Base-by-base conservation (phyloP, 2,113 vertebrate species). In the Hyla sarda region DNA sequence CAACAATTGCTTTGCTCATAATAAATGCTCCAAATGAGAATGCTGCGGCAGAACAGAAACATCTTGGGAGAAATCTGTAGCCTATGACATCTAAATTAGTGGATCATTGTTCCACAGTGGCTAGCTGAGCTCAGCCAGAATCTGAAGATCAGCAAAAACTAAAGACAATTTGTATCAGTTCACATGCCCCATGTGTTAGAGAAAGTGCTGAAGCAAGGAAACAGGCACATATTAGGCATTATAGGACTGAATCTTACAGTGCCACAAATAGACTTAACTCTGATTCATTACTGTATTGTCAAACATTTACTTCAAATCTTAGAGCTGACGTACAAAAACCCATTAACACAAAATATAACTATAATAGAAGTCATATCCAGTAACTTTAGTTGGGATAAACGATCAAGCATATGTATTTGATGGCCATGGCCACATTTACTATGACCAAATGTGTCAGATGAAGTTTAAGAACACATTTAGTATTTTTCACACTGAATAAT, bases 61-160 rank as follows among this genome's bases (percentile, higher is more conserved):
- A 82, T 71, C 81, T 23, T 82, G 65, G 62, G 81, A 52, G 47
- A 82, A 71, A 82, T 82, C 81, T 72, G 41, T 82, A 72, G 62
- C 28, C 81, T 82, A 32, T 82, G 81, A 69, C 62, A 82, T 82
- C 41, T 67, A 69, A 67, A 52, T 34, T 82, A 72, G 81, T 52
- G 45, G 60, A 34, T 82, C 47, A 71, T 52, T 82, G 81, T 82
- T 71, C 62, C 62, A 82, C 13, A 32, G 47, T 82, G 65, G 60
- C 65, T 71, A 71, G 81, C 81, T 71, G 65, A 54, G 67, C 69
- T 82, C 65, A 71, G 62, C 30, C 28, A 54, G 21, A 82, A 54
- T 82, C 62, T 34, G 47, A 25, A 82, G 47, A 71, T 71, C 65
- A 82, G 62, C 65, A 32, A 54, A 67, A 82, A 30, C 73, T 71